Base-by-base conservation (phyloP, 2,888 invertebrate species). In the Dynastes hyllus region DNA sequence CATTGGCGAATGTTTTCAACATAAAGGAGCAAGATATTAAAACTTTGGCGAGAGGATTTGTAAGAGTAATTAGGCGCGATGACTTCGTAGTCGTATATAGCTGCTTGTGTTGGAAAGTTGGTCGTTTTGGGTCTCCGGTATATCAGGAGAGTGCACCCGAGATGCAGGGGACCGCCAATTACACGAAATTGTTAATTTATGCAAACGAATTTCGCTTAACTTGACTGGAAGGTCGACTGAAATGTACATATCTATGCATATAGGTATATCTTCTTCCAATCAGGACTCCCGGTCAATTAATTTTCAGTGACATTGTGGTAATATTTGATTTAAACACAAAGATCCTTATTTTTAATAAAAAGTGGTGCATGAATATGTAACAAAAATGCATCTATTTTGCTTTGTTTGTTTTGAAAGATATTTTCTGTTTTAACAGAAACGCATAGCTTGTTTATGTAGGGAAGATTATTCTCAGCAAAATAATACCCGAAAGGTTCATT, bases 41-140 rank as follows among this genome's bases (percentile, higher is more conserved):
- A 87, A 87, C 85, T 87, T 87, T 81, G 80, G 82, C 80, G 82
- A 66, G 81, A 84, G 85, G 85, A 86, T 86, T 87, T 86, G 86
- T 84, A 83, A 84, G 84, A 84, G 85, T 85, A 87, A 87, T 87
- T 87, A 87, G 84, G 82, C 84, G 84, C 83, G 86, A 84, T 85
- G 85, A 84, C 84, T 73, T 84, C 83, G 73, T 79, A 81, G 81
- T 83, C 32, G 73, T 75, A 75, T 75, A 65, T 73, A 75, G 65
- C 37, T 51, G 50, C 32, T 55, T 58, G 73, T 84, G 81, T 83
- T 81, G 78, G 81, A 81, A 82, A 83, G 81, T 81, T 81, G 79
- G 76, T 51, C 65, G 80, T 73, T 73, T 58, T 37, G 37, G 69
- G 76, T 70, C 66, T 77, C 77, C 75, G 80, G 81, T 83, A 73